phyloP scores from a whole-genome alignment of 2,113 vertebrate genomes.

The Poecilia latipinna region DNA sequence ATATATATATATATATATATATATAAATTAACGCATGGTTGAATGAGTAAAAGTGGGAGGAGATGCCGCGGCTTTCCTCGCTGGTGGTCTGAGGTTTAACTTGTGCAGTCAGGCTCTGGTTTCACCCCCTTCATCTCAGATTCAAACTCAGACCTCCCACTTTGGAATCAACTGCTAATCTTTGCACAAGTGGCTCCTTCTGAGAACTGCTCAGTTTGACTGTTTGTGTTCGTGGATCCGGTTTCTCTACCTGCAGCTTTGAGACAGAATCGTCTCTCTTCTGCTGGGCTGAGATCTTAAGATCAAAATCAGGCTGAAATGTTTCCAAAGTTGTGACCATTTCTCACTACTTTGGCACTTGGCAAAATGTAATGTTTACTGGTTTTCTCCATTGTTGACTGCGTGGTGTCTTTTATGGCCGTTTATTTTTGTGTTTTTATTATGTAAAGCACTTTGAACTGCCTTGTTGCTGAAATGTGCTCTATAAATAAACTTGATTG shows the following conservation, averaged over 20 bases:
- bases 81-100: constrained; percentile 67
- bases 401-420: too few relatives aligned
- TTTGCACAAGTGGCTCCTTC: constrained; percentile 48
- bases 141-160: constrained; percentile 73
- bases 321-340: neutral
- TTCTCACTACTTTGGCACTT: neutral
- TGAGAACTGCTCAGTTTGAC: constrained; percentile 34
- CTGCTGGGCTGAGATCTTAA: constrained; percentile 1
- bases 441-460: too few relatives aligned
- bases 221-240: constrained; percentile 48
- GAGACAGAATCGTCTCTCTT: constrained; percentile 12
- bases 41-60: constrained; percentile 3
- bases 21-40: constrained; percentile 23
- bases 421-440: too few relatives aligned
- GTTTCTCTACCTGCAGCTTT: constrained; percentile 56
- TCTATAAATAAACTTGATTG: too few relatives aligned
- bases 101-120: constrained; percentile 69
- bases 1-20: constrained; percentile 2
- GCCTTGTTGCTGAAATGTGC: too few relatives aligned
- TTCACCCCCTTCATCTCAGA: constrained; percentile 73
- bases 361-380: too few relatives aligned
- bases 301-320: constrained; percentile 2
- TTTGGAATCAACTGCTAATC: constrained; percentile 62
- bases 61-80: constrained; percentile 39
- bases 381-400: too few relatives aligned